phyloP scores from a whole-genome alignment of 2,888 invertebrate genomes.

The Idaea straminata region DNA sequence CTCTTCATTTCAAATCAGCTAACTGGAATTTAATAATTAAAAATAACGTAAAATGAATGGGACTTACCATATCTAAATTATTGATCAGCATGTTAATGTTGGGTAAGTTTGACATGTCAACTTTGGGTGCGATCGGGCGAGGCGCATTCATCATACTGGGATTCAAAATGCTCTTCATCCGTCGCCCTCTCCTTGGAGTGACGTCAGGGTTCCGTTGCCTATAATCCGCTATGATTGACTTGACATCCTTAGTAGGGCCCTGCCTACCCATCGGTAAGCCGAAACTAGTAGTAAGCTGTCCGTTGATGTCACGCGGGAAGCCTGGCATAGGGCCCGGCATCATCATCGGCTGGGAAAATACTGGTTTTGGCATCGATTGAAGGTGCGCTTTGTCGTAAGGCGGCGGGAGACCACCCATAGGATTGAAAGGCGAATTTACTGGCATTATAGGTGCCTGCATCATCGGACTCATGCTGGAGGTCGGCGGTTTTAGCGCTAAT shows the following conservation, averaged over 20 bases:
- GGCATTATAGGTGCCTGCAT: slow-evolving; percentile 63
- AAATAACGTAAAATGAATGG: neutral
- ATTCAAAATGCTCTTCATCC: slow-evolving; percentile 79
- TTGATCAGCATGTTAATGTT: slow-evolving; percentile 71
- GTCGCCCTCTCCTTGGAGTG: slow-evolving; percentile 83
- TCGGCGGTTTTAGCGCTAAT: slow-evolving; percentile 62
- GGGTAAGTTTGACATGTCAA: slow-evolving; percentile 55
- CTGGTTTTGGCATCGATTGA: slow-evolving; percentile 68
- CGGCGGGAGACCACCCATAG: slow-evolving; percentile 66
- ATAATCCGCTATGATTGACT: slow-evolving; percentile 90
- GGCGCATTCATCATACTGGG: slow-evolving; percentile 70
- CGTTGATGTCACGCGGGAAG: slow-evolving; percentile 76
- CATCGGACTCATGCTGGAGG: slow-evolving; percentile 54
- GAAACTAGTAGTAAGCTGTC: slow-evolving; percentile 77
- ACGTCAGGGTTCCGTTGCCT: slow-evolving; percentile 87
- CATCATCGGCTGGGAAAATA: slow-evolving; percentile 65
- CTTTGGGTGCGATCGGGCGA: slow-evolving; percentile 67
- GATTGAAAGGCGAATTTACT: slow-evolving; percentile 62
- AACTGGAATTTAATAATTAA: neutral
- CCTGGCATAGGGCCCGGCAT: slow-evolving; percentile 65
- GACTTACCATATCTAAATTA: slow-evolving; percentile 76
- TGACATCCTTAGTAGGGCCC: slow-evolving; percentile 89
- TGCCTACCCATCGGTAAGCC: slow-evolving; percentile 83
- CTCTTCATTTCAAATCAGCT: too few species aligned
- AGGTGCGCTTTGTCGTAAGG: slow-evolving; percentile 73